phyloP scores from a whole-genome alignment of 2,113 vertebrate species.

The Acanthisitta chloris region DNA sequence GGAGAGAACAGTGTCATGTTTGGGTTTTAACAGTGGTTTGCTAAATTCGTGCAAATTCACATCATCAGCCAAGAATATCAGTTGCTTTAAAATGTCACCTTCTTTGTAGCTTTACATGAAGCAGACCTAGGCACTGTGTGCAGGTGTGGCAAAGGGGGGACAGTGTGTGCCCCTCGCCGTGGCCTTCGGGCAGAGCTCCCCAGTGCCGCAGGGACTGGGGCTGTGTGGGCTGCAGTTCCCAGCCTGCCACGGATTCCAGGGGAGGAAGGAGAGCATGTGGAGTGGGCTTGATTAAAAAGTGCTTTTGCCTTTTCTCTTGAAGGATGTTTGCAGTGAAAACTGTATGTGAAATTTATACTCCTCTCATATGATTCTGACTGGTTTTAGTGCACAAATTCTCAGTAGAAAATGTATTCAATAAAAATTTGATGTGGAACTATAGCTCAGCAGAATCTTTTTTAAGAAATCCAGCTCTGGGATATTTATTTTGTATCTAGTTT shows the following conservation, averaged over 20 bases:
- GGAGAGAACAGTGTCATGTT: not conserved
- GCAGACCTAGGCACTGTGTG: not conserved
- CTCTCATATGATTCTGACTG: constrained; percentile 63
- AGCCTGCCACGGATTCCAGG: not conserved
- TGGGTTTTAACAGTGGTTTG: not conserved
- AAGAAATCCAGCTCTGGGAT: constrained; percentile 69
- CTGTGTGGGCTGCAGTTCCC: not conserved
- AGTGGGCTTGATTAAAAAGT: constrained; percentile 4
- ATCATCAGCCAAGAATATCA: not conserved
- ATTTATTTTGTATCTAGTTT: constrained; percentile 57
- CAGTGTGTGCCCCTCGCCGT: not conserved
- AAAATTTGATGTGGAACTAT: constrained; percentile 75
- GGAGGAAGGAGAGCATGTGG: not conserved
- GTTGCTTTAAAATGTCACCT: not conserved
- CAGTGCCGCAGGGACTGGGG: not conserved
- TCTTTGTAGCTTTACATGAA: accelerated
- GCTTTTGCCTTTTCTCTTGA: constrained; percentile 27
- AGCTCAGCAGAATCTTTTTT: constrained; percentile 75
- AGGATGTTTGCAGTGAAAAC: constrained; percentile 47
- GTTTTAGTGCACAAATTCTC: constrained; percentile 74
- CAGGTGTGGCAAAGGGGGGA: not conserved
- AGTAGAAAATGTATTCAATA: constrained; percentile 76
- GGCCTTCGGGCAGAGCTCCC: not conserved
- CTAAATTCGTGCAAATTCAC: accelerated
- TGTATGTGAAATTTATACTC: constrained; percentile 64